Evolutionary conservation across 2,113 vertebrate genomes (phyloP), one percentile per base, ranked within the genome.

Genomic region (Argyrosomus japonicus): DNA sequence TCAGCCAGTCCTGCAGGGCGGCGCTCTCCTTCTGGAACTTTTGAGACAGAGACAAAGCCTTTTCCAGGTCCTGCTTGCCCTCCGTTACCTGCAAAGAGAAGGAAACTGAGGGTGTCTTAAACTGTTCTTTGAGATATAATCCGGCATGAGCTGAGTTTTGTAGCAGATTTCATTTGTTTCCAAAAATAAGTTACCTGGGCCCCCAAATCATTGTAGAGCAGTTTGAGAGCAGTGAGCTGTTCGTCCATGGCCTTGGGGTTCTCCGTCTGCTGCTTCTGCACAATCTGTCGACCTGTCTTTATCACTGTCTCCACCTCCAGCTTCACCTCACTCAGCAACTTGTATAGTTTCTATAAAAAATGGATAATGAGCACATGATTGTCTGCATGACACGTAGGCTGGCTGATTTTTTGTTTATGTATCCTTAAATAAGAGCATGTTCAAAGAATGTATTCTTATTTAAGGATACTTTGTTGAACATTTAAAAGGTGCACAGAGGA

Each of bases 231-330:
- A 0, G 98, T 99, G 32, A 99, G 93, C 65, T 99, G 97, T 57
- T 99, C 97, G 5, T 99, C 98, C 98, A 99, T 98, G 14, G 91
- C 94, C 76, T 97, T 99, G 2, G 98, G 98, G 86, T 99, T 99
- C 86, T 99, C 98, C 0, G 97, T 99, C 89, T 99, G 98, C 77
- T 99, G 98, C 80, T 99, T 99, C 95, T 99, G 98, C 60, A 99
- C 98, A 79, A 99, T 99, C 90, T 99, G 98, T 11, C 98, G 95
- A 78, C 98, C 98, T 5, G 98, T 99, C 90, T 99, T 99, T 88
- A 99, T 99, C 62, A 99, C 98, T 0, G 98, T 99, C 93, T 99
- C 98, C 79, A 99, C 96, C 90, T 99, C 98, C 45, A 99, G 94
- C 84, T 99, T 99, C 81, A 99, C 97, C 86, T 99, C 98, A 90